Evolutionary conservation across 37 sponge, comb jelly and placozoan species (phyloP).

Genomic region (Oopsacas minuta): DNA sequence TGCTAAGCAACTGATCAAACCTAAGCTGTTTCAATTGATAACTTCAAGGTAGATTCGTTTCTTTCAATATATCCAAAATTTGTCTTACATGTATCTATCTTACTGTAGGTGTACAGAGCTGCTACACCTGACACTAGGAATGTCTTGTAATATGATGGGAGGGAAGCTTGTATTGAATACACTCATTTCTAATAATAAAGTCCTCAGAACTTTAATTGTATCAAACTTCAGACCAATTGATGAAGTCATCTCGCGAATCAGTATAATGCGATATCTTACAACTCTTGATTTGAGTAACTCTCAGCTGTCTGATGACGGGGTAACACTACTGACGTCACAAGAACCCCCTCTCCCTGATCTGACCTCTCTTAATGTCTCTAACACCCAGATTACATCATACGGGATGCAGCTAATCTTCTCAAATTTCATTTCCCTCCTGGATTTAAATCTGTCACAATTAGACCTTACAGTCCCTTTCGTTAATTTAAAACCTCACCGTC

Average conservation of each 20-base stretch:
- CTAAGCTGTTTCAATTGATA: not conserved
- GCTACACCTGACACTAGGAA: not conserved
- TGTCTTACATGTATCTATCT: not conserved
- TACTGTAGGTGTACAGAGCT: not conserved
- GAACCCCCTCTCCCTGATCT: not conserved
- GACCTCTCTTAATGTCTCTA: not conserved
- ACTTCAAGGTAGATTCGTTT: not conserved
- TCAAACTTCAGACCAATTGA: not conserved
- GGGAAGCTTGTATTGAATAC: not conserved
- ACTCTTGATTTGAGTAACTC: not conserved
- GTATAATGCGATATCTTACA: not conserved
- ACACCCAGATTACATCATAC: not conserved
- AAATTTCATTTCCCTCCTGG: not conserved
- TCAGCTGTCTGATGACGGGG: not conserved
- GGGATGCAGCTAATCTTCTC: not conserved
- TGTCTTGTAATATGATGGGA: not conserved
- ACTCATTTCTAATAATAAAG: not conserved
- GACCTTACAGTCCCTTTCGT: not conserved
- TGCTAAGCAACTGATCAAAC: not conserved
- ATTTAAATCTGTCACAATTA: not conserved
- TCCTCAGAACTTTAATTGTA: not conserved
- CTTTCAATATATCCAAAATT: not conserved
- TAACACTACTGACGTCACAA: not conserved
- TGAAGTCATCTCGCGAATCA: not conserved
- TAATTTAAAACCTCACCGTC: not conserved